Base-by-base conservation (phyloP, 2,797 vertebrate species). In the Falco cherrug region DNA sequence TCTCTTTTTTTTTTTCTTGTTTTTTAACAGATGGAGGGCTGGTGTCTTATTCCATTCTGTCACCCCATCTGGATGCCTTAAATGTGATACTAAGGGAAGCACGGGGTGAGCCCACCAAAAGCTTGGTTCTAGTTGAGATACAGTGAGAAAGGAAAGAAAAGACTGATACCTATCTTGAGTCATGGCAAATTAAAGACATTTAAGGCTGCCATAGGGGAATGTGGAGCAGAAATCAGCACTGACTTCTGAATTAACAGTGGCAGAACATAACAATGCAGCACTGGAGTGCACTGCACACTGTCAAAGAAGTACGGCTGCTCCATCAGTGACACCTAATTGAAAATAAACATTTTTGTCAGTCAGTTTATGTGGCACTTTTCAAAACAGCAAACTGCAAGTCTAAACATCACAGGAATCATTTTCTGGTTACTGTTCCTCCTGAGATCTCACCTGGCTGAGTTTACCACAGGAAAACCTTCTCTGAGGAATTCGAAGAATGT, bases 21-120 rank as follows among this genome's bases (percentile, higher is more conserved):
- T 92, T 91, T 97, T 95, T 90, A 98, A 98, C 98, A 99, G 99
- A 99, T 98, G 99, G 99, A 98, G 69, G 94, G 91, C 95, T 96
- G 95, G 96, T 96, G 61, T 84, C 97, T 96, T 51, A 82, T 94
- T 96, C 94, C 95, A 97, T 96, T 95, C 97, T 94, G 89, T 88
- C 98, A 96, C 97, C 96, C 97, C 98, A 97, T 98, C 98, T 98
- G 97, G 97, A 94, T 64, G 71, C 88, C 90, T 90, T 93, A 74
- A 97, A 89, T 95, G 83, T 92, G 93, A 97, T 91, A 96, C 87
- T 92, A 94, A 96, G 90, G 83, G 94, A 96, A 93, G 75, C 88
- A 89, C 78, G 80, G 95, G 94, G 95, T 96, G 89, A 97, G 84
- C 87, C 81, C 89, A 97, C 91, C 91, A 96, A 96, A 95, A 95